Percentiles rank a stretch among this genome's conserved stretches.
Evolutionary conservation across 2,113 vertebrate species (phyloP).

Genomic region (Arvicanthis niloticus): DNA sequence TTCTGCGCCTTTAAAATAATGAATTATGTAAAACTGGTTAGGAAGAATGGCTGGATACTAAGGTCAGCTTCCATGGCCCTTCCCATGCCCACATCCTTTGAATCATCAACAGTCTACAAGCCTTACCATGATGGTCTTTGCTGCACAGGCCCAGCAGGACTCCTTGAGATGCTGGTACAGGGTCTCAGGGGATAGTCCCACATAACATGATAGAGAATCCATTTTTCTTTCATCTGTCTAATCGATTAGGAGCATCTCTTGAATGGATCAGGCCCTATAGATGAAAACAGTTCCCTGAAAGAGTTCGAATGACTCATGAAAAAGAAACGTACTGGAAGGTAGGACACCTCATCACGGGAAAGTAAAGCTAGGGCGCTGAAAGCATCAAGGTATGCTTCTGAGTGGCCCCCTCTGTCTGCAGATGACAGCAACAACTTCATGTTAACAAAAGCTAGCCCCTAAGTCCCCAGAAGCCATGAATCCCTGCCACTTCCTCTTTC

Average conservation of each 20-base stretch:
- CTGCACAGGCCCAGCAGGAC: not conserved
- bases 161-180: not conserved
- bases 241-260: not conserved
- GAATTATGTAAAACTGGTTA: not conserved
- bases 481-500: not conserved
- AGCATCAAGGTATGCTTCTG: not conserved
- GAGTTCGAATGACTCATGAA: not conserved
- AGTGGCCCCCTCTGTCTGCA: not conserved
- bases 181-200: not conserved
- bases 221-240: not conserved
- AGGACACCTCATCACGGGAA: not conserved
- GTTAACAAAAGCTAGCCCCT: not conserved
- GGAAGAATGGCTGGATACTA: not conserved
- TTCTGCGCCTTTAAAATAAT: not conserved
- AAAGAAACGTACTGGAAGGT: slow-evolving; percentile 20
- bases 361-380: not conserved
- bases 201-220: not conserved
- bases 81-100: not conserved
- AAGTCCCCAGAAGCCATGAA: not conserved
- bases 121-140: not conserved
- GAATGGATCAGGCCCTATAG: not conserved
- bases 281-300: not conserved
- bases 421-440: not conserved
- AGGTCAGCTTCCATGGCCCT: not conserved
- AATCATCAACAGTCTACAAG: not conserved